Base-by-base conservation (phyloP, 1,140 invertebrate species). In the Drosophila setifemur region DNA sequence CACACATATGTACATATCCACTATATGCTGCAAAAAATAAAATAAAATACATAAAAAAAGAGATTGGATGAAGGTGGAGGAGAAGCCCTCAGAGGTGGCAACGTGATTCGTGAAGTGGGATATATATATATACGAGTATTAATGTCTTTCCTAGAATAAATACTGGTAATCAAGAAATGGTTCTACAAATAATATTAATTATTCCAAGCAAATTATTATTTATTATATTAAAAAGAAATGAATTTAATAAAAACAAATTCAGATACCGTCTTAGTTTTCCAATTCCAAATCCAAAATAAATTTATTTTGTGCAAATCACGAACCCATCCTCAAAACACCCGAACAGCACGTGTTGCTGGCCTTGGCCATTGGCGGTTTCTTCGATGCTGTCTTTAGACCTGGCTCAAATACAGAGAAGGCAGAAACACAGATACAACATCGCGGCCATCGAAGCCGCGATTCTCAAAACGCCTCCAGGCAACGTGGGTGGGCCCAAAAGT, bases 331-430 rank as follows among this genome's bases (percentile, higher is more conserved):
- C 1, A n/a, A 33, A 4, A 37, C 37, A 35, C 16, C 26, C 49
- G 21, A 70, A 28, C 49, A 68, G 81, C 79, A 85, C 79, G 81
- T 83, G 79, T 79, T 74, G 81, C 67, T 83, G 79, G 79, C 79
- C 79, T 83, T 83, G 79, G 79, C 70, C 61, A 23, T 64, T 57
- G 57, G 49, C 57, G 53, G 50, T 68, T 45, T 70, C 78, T 67
- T 60, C 63, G 64, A 19, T 29, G 53, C 45, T 60, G 39, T 12
- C 63, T 40, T 33, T 14, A 35, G 33, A 58, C 52, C 58, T 61
- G 57, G 52, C 47, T 37, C 35, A 71, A 31, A 73, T 50, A 35
- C 29, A 55, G 3, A 8, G 7, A 9, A 16, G 29, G 1, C 4
- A 43, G n/a, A 25, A 12, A 23, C 26, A 48, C 26, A 29, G 26